phyloP scores from a whole-genome alignment of 30 jellyfish, hydroid and myxozoan species.

The Aurelia coerulea region DNA sequence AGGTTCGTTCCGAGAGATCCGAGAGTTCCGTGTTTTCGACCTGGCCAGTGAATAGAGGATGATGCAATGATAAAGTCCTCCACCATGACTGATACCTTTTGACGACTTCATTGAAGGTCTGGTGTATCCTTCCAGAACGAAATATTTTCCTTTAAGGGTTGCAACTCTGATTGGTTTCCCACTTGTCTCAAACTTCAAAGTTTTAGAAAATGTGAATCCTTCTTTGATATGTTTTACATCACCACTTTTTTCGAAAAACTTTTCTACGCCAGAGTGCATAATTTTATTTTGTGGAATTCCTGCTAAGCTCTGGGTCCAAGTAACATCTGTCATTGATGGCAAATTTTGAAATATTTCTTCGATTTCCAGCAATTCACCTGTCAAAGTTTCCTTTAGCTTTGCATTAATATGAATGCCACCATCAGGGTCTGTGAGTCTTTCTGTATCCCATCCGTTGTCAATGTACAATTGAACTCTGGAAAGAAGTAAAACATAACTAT shows the following conservation, averaged over 20 bases:
- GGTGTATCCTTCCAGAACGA: constrained; percentile 27
- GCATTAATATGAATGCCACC: too few relatives aligned
- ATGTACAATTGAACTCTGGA: too few relatives aligned
- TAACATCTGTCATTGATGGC: too few relatives aligned
- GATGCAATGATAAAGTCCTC: constrained; percentile 9
- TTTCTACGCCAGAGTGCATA: constrained; percentile 8
- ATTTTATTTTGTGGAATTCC: neutral
- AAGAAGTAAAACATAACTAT: too few relatives aligned
- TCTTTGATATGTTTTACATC: neutral
- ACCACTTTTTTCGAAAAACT: neutral
- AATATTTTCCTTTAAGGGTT: neutral
- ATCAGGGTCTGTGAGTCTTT: too few relatives aligned
- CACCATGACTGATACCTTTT: constrained; percentile 22
- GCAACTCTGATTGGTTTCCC: constrained; percentile 12
- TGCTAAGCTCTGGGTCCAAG: constrained; percentile 14
- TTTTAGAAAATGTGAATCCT: constrained; percentile 12
- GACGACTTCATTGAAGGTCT: constrained; percentile 25
- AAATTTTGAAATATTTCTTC: too few relatives aligned
- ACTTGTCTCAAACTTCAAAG: constrained; percentile 26
- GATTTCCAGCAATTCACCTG: too few relatives aligned
- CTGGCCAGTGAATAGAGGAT: too few relatives aligned
- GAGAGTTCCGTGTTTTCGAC: too few relatives aligned
- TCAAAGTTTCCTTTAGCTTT: too few relatives aligned
- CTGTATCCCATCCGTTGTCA: too few relatives aligned
- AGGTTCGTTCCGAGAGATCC: too few relatives aligned